Base-by-base conservation (phyloP, 2,888 invertebrate genomes). In the Blera fallax region DNA sequence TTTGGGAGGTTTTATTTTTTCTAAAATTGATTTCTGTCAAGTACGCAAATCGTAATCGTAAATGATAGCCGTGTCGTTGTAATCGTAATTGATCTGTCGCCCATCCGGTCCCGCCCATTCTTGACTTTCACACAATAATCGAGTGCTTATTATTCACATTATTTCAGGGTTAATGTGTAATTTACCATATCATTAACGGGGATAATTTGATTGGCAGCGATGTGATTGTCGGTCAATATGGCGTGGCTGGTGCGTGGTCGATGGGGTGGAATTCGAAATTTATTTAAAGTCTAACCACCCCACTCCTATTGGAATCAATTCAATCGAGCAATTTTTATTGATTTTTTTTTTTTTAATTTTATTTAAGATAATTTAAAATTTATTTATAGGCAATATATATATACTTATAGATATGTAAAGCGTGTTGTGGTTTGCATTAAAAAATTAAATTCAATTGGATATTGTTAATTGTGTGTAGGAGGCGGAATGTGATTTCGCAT, bases 1-100 rank as follows among this genome's bases (percentile, higher is more conserved):
- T 16, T 37, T 32, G 29, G 54, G 27, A 34, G 18, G n/a, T n/a
- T n/a, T n/a, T n/a, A n/a, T n/a, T n/a, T 43, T 74, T 62, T 50
- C 52, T 60, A 60, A 67, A 58, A 60, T 73, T 74, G 62, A 62
- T 74, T 48, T 69, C 67, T 69, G 60, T 74, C 69, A 69, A 64
- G 45, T 60, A 18, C 21, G 29, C 48, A 40, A 58, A 58, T 64
- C 52, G 54, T 32, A 58, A 58, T 64, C 52, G 54, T 32, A 69
- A 69, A 56, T 40, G 40, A 54, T 56, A 54, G 40, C 48, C 8
- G 34, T 48, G 32, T 34, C 34, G 24, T 27, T 45, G 65, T 56
- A 18, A 14, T 56, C 52, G 56, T 50, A 40, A 62, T 67, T 67
- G 60, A 65, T 73, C 80, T 73, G 45, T 64, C 62, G 18, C 18